Percentiles rank a stretch among this genome's conserved stretches.
These are phyloP conservation scores for Prionailurus bengalensis DNA, from an alignment of 2,113 vertebrate species.

Conservation along the genomic window DNA sequence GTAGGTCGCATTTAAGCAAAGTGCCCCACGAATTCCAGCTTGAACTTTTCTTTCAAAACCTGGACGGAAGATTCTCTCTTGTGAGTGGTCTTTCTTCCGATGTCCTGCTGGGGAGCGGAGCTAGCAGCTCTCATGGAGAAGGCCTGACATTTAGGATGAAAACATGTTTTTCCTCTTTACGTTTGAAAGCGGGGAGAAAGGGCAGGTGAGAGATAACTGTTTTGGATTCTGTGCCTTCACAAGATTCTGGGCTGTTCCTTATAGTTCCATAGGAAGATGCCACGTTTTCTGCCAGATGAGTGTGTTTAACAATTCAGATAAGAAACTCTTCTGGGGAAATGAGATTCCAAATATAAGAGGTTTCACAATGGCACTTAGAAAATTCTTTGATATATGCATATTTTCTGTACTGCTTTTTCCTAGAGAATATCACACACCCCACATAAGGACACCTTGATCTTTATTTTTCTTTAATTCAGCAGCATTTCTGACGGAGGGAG, in stretches of 20 bases:
- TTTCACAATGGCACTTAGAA: background rate
- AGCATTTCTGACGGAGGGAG: background rate
- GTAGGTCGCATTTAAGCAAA: background rate
- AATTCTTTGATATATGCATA: background rate
- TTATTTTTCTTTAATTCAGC: background rate
- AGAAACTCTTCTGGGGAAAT: background rate
- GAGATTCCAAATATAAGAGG: background rate
- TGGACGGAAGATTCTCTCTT: background rate
- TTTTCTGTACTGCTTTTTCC: background rate
- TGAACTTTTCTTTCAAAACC: background rate
- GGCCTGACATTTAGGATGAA: slow-evolving; percentile 34
- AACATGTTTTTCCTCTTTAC: background rate
- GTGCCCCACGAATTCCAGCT: background rate
- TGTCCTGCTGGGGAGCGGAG: background rate
- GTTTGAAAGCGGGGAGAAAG: background rate
- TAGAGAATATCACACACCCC: too few species aligned
- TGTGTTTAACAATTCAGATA: background rate
- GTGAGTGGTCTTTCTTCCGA: background rate
- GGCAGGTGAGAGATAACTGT: background rate
- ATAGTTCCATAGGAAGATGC: background rate
- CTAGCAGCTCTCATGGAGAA: background rate
- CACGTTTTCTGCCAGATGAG: background rate
- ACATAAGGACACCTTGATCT: background rate
- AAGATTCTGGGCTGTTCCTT: background rate
- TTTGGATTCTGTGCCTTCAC: rapidly evolving